Evolutionary conservation across 2,888 invertebrate genomes (phyloP).

Genomic region (Julus scandinavius): DNA sequence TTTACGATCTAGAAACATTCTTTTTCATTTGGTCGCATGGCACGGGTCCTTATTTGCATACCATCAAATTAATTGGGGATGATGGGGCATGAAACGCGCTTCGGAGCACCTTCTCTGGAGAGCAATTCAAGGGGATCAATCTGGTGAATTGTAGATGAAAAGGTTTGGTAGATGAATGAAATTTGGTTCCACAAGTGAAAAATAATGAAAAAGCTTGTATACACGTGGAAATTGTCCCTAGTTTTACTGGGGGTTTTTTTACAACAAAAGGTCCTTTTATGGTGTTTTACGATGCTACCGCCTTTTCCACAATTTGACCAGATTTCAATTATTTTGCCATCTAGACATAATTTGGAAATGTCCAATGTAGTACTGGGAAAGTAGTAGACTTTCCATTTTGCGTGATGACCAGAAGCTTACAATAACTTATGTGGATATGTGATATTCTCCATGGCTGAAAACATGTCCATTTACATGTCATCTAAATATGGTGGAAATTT

Average conservation of each 20-base stretch:
- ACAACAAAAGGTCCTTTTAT: neutral
- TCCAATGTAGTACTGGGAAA: too few species aligned
- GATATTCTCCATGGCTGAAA: too few species aligned
- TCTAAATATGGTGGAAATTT: too few species aligned
- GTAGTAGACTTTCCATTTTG: too few species aligned
- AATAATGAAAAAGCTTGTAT: neutral
- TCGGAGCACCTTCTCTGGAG: constrained; percentile 43
- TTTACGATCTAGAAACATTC: constrained; percentile 45
- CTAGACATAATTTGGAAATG: neutral
- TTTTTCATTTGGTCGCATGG: constrained; percentile 44
- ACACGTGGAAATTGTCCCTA: neutral
- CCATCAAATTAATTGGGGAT: constrained; percentile 54
- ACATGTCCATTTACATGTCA: too few species aligned
- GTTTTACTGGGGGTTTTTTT: neutral
- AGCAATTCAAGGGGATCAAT: constrained; percentile 37
- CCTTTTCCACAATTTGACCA: constrained; percentile 27
- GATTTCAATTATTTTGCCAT: neutral
- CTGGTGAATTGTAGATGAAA: neutral
- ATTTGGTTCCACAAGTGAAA: constrained; percentile 5
- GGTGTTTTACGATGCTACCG: neutral
- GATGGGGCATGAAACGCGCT: constrained; percentile 49
- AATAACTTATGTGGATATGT: too few species aligned
- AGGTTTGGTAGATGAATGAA: neutral
- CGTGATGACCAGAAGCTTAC: too few species aligned
- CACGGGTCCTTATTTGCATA: constrained; percentile 51